These are phyloP conservation scores for Columba janthina DNA, from an alignment of 2,113 vertebrate genomes.

Conservation along the genomic window DNA sequence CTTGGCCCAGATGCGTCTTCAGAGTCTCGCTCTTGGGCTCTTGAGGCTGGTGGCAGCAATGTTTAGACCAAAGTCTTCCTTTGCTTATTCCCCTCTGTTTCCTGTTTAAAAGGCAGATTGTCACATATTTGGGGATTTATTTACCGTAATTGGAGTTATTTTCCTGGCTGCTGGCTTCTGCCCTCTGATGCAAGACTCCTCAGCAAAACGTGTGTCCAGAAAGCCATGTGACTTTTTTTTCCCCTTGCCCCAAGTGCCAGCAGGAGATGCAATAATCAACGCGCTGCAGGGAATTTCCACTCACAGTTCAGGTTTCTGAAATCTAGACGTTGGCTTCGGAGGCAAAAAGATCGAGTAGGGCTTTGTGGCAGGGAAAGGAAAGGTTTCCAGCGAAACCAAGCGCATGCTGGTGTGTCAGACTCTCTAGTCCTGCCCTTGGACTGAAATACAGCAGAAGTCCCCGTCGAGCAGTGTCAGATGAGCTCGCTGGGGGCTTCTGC, in stretches of 20 bases:
- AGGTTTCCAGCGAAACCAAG: constrained; percentile 18
- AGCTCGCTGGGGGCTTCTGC: constrained; percentile 46
- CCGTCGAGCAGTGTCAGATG: not conserved
- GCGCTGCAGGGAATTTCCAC: constrained; percentile 76
- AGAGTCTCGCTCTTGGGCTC: constrained; percentile 55
- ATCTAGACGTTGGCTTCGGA: constrained; percentile 72
- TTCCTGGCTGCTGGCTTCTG: constrained; percentile 70
- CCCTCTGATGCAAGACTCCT: constrained; percentile 67
- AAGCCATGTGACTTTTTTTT: constrained; percentile 69
- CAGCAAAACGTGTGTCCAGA: constrained; percentile 63
- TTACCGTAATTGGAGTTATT: constrained; percentile 75
- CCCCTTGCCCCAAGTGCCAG: constrained; percentile 75
- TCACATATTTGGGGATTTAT: constrained; percentile 76
- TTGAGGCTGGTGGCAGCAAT: constrained; percentile 71
- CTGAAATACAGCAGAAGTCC: constrained; percentile 37
- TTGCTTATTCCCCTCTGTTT: constrained; percentile 74
- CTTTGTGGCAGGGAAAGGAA: constrained; percentile 44
- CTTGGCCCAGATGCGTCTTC: constrained; percentile 63
- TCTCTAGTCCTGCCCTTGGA: constrained; percentile 57
- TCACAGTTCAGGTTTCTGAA: constrained; percentile 77
- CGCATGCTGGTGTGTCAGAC: constrained; percentile 10
- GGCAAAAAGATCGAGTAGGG: constrained; percentile 68
- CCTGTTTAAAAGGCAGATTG: constrained; percentile 75
- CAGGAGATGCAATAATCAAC: constrained; percentile 72
- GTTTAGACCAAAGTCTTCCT: constrained; percentile 70